Conservation (phyloP, 2,113 vertebrate species). For the Sprattus sprattus region DNA sequence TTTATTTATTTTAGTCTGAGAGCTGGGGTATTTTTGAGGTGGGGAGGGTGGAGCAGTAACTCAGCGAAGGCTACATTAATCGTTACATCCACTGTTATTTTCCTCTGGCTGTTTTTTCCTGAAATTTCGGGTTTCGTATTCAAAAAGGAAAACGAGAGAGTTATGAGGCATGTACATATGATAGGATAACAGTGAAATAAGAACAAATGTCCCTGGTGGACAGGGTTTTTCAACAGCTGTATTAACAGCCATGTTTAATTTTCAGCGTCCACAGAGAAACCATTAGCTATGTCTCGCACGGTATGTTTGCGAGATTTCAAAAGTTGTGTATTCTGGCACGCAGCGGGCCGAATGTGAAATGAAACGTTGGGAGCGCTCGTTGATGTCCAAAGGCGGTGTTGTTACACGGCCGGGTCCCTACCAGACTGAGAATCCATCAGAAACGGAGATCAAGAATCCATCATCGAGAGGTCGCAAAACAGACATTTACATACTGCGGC, state of each 20-base stretch:
- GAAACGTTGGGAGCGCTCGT: slow-evolving; percentile 18
- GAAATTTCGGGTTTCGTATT: background rate
- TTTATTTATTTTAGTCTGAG: background rate
- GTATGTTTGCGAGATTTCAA: slow-evolving; percentile 39
- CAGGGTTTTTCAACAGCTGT: slow-evolving; percentile 38
- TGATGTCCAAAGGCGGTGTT: slow-evolving; percentile 6
- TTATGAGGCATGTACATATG: slow-evolving; percentile 37
- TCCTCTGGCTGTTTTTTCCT: background rate
- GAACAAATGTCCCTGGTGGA: slow-evolving; percentile 28
- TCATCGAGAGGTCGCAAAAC: slow-evolving; percentile 26
- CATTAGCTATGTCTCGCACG: slow-evolving; percentile 26
- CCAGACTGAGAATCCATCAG: slow-evolving; percentile 31
- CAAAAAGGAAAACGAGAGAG: slow-evolving; percentile 38
- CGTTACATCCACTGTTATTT: slow-evolving; percentile 19
- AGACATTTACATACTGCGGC: slow-evolving; percentile 31
- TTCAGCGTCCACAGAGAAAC: slow-evolving; percentile 31
- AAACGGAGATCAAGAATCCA: slow-evolving; percentile 25
- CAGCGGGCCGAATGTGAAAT: slow-evolving; percentile 11
- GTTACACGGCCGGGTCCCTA: slow-evolving; percentile 21
- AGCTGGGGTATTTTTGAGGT: background rate
- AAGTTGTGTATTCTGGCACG: slow-evolving; percentile 38
- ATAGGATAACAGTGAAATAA: slow-evolving; percentile 30
- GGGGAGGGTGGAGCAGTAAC: background rate
- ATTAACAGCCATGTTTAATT: slow-evolving; percentile 41
- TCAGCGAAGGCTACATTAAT: slow-evolving; percentile 18